These are phyloP conservation scores for Marcusenius ussheri DNA, from an alignment of 2,113 vertebrate species.

Conservation along the genomic window DNA sequence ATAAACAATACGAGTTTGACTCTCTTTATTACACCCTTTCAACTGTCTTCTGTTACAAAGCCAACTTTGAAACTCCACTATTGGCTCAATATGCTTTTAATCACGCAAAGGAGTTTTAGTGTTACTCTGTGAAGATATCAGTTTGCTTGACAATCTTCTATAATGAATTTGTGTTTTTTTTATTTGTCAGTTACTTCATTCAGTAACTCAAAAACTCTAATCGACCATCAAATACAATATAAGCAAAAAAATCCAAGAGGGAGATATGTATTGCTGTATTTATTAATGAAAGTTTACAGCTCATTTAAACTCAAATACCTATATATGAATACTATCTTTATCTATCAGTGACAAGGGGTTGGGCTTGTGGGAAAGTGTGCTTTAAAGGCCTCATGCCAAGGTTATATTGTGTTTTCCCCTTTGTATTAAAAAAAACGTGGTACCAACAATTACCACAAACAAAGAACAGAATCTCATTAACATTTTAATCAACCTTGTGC, in stretches of 20 bases:
- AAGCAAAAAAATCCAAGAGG: not conserved
- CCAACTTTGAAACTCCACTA: not conserved
- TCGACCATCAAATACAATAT: not conserved
- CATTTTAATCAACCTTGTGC: constrained; percentile 28
- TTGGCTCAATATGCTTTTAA: not conserved
- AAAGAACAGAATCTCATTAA: constrained; percentile 25
- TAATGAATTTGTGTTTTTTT: not conserved
- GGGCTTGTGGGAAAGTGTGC: not conserved
- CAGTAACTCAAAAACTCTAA: not conserved
- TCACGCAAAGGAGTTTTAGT: not conserved
- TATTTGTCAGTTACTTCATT: not conserved
- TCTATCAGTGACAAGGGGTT: not conserved
- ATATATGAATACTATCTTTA: not conserved
- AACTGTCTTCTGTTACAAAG: not conserved
- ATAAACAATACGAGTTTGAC: not conserved
- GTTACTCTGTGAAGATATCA: not conserved
- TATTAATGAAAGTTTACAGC: not conserved
- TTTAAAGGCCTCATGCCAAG: constrained; percentile 3
- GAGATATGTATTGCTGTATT: not conserved
- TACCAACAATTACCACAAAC: constrained; percentile 23
- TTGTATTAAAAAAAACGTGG: constrained; percentile 4
- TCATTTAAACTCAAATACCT: not conserved
- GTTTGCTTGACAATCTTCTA: not conserved
- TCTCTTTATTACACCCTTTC: not conserved
- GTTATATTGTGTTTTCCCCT: constrained; percentile 10